Evolutionary conservation across 2,113 vertebrate species (phyloP).

Genomic region (Saguinus midas): DNA sequence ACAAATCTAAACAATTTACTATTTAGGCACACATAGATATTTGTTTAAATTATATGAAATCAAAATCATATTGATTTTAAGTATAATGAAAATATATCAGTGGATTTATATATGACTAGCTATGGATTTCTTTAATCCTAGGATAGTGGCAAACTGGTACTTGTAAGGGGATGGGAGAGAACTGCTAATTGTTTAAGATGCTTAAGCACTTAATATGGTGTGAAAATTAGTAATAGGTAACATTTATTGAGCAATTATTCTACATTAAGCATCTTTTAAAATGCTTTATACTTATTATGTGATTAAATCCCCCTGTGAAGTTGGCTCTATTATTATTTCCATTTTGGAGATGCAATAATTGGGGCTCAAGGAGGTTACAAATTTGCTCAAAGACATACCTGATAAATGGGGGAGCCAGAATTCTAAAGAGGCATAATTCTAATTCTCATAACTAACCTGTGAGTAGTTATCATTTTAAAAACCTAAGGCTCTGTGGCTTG

Average conservation of each 20-base stretch:
- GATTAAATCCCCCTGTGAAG: background rate
- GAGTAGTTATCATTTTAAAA: background rate
- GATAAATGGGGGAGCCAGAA: background rate
- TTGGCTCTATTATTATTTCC: background rate
- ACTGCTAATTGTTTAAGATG: background rate
- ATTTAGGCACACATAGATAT: background rate
- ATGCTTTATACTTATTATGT: background rate
- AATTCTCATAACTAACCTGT: background rate
- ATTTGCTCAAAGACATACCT: background rate
- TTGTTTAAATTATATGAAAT: background rate
- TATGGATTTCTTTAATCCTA: background rate
- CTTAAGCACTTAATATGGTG: background rate
- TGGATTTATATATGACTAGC: background rate
- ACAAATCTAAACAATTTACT: background rate
- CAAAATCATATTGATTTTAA: background rate
- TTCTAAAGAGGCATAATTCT: background rate
- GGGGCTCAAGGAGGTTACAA: background rate
- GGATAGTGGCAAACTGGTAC: background rate
- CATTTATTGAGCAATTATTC: background rate
- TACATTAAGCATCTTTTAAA: background rate
- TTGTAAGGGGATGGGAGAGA: background rate
- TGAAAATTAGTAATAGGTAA: background rate
- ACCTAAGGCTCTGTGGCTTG: background rate
- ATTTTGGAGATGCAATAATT: background rate
- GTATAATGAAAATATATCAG: background rate